A percentile compares a stretch with the other conserved stretches of the same genome.
These are phyloP conservation scores for Panopea generosa DNA, from an alignment of 2,888 invertebrate genomes.

Conservation along the genomic window DNA sequence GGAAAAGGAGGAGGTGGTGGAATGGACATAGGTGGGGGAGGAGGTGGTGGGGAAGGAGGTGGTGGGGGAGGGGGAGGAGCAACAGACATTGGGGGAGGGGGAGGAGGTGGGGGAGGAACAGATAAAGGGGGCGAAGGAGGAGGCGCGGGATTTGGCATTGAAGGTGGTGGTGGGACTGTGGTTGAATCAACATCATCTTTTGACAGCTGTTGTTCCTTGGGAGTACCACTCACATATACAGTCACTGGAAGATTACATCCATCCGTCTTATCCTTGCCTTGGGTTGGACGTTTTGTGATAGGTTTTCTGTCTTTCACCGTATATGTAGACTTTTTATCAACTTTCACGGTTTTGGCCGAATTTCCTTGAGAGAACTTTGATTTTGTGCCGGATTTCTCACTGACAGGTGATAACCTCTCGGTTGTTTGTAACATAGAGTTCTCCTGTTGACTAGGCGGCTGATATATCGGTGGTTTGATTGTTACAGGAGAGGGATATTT, in stretches of 20 bases:
- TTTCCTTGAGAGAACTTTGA: constrained; percentile 3
- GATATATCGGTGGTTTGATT: constrained; percentile 80
- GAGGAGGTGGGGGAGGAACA: constrained; percentile 17
- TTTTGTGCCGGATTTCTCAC: constrained; percentile 28
- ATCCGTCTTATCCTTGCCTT: constrained; percentile 50
- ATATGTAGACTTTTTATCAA: constrained; percentile 20
- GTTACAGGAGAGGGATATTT: constrained; percentile 80
- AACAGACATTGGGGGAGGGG: constrained; percentile 18
- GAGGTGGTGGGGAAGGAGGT: constrained; percentile 11
- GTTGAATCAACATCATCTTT: constrained; percentile 41
- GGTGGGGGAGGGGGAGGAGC: constrained; percentile 33
- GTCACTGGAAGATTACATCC: constrained; percentile 68
- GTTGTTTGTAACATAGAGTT: constrained; percentile 37
- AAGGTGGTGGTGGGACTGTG: constrained; percentile 61
- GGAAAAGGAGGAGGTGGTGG: constrained; percentile 1
- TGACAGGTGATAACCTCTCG: constrained; percentile 42
- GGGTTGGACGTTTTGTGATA: constrained; percentile 29
- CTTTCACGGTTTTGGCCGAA: not conserved
- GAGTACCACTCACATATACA: constrained; percentile 63
- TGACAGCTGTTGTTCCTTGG: constrained; percentile 24
- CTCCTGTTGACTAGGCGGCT: constrained; percentile 68
- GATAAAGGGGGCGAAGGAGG: constrained; percentile 5
- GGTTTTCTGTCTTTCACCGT: constrained; percentile 44
- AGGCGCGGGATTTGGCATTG: constrained; percentile 35
- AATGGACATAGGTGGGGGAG: constrained; percentile 16